phyloP scores from a whole-genome alignment of 2,888 invertebrate species.

The Drosophila paracracens region DNA sequence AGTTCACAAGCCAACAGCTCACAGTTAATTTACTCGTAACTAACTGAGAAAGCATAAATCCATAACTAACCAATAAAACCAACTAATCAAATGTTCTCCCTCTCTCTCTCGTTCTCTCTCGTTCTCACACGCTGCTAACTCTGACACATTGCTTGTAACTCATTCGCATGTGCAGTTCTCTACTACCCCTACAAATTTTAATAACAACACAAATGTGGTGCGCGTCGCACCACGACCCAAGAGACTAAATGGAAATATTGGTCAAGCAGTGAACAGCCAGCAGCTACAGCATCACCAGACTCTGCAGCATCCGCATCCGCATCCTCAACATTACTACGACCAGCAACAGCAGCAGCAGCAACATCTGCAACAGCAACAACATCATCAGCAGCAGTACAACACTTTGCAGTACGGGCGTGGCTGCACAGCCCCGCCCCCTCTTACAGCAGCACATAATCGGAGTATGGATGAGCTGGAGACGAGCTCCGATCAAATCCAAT shows the following conservation, averaged over 20 bases:
- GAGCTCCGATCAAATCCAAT: conserved; percentile 76
- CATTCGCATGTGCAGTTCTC: conserved; percentile 76
- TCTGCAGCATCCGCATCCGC: conserved; percentile 81
- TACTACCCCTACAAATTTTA: conserved; percentile 86
- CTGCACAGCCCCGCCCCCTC: conserved; percentile 62
- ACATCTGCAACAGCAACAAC: conserved; percentile 63
- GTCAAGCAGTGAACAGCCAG: conserved; percentile 82
- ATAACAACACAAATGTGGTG: conserved; percentile 87
- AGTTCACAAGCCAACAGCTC: conserved; percentile 34
- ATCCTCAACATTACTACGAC: conserved; percentile 69
- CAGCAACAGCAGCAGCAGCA: conserved; percentile 74
- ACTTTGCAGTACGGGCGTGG: conserved; percentile 78
- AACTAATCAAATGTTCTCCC: conserved; percentile 53
- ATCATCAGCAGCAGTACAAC: conserved; percentile 85
- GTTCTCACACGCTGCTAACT: conserved; percentile 16
- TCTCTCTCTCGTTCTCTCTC: conserved; percentile 34
- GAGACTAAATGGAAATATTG: conserved; percentile 84
- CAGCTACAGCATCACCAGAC: conserved; percentile 85
- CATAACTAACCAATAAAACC: conserved; percentile 42
- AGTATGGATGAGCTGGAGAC: conserved; percentile 46
- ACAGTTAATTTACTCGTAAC: conserved; percentile 22
- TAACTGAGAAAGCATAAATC: conserved; percentile 14
- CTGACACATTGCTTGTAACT: not conserved
- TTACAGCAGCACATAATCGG: conserved; percentile 54
- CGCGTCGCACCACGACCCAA: conserved; percentile 85